Evolutionary conservation across 2,113 vertebrate species (phyloP), one percentile per base, ranked within the genome.

Genomic region (Toxotes chatareus): DNA sequence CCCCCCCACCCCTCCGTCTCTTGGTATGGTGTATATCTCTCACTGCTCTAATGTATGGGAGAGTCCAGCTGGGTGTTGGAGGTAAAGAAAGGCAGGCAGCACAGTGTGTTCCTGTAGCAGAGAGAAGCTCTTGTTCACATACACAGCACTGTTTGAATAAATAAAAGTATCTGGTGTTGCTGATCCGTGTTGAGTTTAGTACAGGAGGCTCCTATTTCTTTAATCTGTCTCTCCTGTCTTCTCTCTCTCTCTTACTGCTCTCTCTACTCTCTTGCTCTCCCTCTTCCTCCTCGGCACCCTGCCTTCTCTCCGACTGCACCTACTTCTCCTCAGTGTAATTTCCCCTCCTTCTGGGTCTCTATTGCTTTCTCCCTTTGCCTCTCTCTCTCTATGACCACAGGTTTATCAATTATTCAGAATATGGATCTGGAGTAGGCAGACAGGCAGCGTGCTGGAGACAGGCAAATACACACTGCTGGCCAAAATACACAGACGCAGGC

Each of bases 161-260:
- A 94, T 95, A 95, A 95, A 94, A 93, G 92, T 94, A 93, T 94
- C 93, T 93, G 91, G 92, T 95, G 93, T 94, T 94, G 92, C 91
- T 90, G 87, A 92, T 92, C 84, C 79, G 92, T 93, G 92, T 93
- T 89, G 83, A 90, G 92, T 94, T 94, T 88, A 88, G 74, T 64
- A 72, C 66, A 42, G 53, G 76, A 82, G 89, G 93, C 88, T 95
- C 94, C 85, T 84, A 49, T 95, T 94, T 94, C 94, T 92, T 90
- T 91, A 92, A 91, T 90, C 87, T 87, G 16, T 82, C 87, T 86
- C 67, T 78, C 71, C 71, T 19, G 76, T 80, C 79, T 66, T 73
- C 68, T 60, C 74, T 57, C 73, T 61, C 62, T 65, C 59, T 76
- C 23, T 68, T 27, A 21, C 23, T 77, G n/a, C 56, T 64, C 46